These are phyloP conservation scores for Bos indicus DNA, from an alignment of 2,113 vertebrate genomes.

Conservation along the genomic window DNA sequence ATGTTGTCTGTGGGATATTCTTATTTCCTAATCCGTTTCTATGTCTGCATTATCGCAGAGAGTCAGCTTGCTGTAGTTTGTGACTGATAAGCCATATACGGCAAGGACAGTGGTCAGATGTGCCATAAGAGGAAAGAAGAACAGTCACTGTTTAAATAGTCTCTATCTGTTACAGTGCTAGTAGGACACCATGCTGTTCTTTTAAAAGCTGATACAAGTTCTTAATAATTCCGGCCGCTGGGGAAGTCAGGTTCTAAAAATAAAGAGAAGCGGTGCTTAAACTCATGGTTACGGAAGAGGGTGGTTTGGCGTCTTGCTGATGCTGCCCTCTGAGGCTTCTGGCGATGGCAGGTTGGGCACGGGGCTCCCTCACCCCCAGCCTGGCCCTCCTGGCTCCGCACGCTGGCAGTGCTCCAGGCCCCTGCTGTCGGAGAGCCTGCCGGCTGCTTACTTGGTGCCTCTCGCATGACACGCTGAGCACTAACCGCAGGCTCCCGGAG, in stretches of 20 bases:
- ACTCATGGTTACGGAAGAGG: not conserved
- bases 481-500: slow-evolving; percentile 17
- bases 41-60: not conserved
- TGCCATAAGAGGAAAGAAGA: not conserved
- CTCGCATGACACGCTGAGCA: not conserved
- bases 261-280: not conserved
- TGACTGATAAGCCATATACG: rapidly evolving
- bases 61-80: not conserved
- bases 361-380: not conserved
- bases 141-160: not conserved
- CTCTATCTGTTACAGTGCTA: not conserved
- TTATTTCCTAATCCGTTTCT: not conserved
- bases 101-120: not conserved
- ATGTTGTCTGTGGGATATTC: not conserved
- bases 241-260: not conserved
- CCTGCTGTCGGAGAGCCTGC: not conserved
- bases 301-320: not conserved
- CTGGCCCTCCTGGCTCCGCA: not conserved
- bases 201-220: not conserved
- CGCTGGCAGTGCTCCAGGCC: slow-evolving; percentile 8
- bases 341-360: not conserved
- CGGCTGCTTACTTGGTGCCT: not conserved
- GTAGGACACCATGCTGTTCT: not conserved
- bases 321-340: not conserved
- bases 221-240: not conserved